A percentile compares a stretch with the other conserved stretches of the same genome.
These are phyloP conservation scores for Xestia sexstrigata DNA, from an alignment of 2,888 invertebrate genomes.

Conservation along the genomic window DNA sequence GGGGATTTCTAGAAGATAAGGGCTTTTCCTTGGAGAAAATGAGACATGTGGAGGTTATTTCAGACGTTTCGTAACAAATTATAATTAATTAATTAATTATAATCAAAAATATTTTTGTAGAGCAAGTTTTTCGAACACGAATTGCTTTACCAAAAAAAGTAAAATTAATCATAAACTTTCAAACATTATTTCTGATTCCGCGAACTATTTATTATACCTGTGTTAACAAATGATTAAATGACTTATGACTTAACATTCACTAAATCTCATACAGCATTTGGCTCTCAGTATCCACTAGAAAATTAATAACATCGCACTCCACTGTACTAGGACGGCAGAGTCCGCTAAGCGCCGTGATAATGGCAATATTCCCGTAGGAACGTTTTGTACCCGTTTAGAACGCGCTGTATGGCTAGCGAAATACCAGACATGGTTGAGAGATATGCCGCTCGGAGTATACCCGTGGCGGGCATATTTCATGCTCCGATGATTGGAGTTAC, in stretches of 20 bases:
- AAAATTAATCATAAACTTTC: background rate
- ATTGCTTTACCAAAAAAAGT: background rate
- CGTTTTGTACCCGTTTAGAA: slow-evolving; percentile 44
- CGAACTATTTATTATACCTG: too few relatives aligned
- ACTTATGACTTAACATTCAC: too few relatives aligned
- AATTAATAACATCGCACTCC: slow-evolving; percentile 49
- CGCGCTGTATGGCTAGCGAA: slow-evolving; percentile 34
- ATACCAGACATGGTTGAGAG: slow-evolving; percentile 37
- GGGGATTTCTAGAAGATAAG: background rate
- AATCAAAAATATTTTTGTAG: too few relatives aligned
- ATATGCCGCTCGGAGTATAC: slow-evolving; percentile 15
- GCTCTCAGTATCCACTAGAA: slow-evolving; percentile 37
- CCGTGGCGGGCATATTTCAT: slow-evolving; percentile 38
- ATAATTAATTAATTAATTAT: too few relatives aligned
- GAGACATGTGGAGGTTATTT: background rate
- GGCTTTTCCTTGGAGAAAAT: background rate
- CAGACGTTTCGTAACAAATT: background rate
- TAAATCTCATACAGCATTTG: slow-evolving; percentile 32
- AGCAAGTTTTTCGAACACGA: too few relatives aligned
- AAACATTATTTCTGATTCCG: background rate
- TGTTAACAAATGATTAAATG: too few relatives aligned
- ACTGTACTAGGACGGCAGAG: slow-evolving; percentile 2
- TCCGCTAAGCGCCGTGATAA: slow-evolving; percentile 52
- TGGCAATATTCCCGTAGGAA: slow-evolving; percentile 53
- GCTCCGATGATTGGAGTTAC: slow-evolving; percentile 18